Base-by-base conservation (phyloP, 2,888 invertebrate species). In the Lithosia quadra region DNA sequence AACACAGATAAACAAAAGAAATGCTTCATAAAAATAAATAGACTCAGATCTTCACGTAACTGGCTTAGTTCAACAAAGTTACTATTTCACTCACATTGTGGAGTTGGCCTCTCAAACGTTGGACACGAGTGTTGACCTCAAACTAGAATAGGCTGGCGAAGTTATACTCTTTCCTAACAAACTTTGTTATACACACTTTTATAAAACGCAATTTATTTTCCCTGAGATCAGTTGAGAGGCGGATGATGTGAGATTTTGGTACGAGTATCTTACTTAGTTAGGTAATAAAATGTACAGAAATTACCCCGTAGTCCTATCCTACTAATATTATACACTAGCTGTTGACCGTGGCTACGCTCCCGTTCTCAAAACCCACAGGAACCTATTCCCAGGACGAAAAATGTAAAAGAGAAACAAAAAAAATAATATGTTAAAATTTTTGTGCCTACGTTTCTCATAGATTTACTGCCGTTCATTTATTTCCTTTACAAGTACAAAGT, bases 81-180 rank as follows among this genome's bases (percentile, higher is more conserved):
- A 13, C 28, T n/a, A 4, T 64, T 64, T 33, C 43, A n/a, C 43
- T 57, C 58, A 7, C 36, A 11, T 56, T 18, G 39, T 39, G 24
- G 18, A 67, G 24, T 55, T 22, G n/a, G 49, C 34, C 49, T 1
- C 67, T 36, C 36, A 28, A 56, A 53, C 53, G 18, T 58, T 43
- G 62, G 21, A 36, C 64, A 24, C 24, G 13, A 61, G 21, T 67
- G 63, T 71, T 80, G 73, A 73, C 72, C 72, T 72, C 63, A 69
- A 67, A 70, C 63, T 43, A 56, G 61, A 74, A 67, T 69, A 72
- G 64, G 28, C 68, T 15, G 49, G 4, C 33, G 64, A 68, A 72
- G 71, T 72, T 72, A 67, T 7, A 66, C 63, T 24, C 70, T 77
- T 67, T 57, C 49, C 24, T n/a, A 65, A 70, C 67, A 68, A 69